These are phyloP conservation scores for Pyrochroa serraticornis DNA, from an alignment of 2,888 invertebrate genomes.

Conservation along the genomic window DNA sequence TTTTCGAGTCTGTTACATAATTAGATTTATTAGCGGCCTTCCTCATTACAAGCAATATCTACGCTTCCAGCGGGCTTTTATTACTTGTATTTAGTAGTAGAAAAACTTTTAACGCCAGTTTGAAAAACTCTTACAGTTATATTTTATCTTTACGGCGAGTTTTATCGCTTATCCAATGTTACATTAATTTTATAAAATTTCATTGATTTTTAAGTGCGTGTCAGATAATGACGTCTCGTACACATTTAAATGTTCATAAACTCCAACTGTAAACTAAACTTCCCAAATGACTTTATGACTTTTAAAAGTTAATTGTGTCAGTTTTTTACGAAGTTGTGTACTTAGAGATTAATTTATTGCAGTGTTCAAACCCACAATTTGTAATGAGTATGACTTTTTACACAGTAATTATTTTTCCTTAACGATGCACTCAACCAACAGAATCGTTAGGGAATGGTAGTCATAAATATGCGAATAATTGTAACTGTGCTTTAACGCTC, in stretches of 20 bases:
- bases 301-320: slow-evolving; percentile 16
- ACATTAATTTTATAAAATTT: slow-evolving; percentile 26
- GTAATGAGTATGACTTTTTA: slow-evolving; percentile 23
- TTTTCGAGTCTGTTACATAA: slow-evolving; percentile 6
- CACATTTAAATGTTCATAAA: slow-evolving; percentile 1
- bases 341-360: slow-evolving; percentile 20
- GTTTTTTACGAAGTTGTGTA: slow-evolving; percentile 1
- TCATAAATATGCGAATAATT: too few species aligned
- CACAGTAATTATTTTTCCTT: slow-evolving; percentile 25
- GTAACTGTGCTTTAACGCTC: too few species aligned
- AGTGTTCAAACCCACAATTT: slow-evolving; percentile 19
- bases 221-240: slow-evolving; percentile 16
- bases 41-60: slow-evolving; percentile 6
- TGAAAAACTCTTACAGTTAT: background rate
- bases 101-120: background rate
- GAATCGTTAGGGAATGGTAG: too few species aligned
- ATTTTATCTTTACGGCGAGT: slow-evolving; percentile 7
- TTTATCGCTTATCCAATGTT: slow-evolving; percentile 22
- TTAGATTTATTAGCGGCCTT: slow-evolving; percentile 7
- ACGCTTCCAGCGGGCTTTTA: slow-evolving; percentile 11
- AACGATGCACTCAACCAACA: slow-evolving; percentile 18
- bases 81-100: slow-evolving; percentile 2
- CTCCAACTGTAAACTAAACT: slow-evolving; percentile 11
- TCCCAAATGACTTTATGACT: slow-evolving; percentile 16
- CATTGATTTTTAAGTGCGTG: slow-evolving; percentile 26